Percentiles rank a stretch among this genome's conserved stretches.
Evolutionary conservation across 2,888 invertebrate species (phyloP).

Genomic region (Colostygia pectinataria): DNA sequence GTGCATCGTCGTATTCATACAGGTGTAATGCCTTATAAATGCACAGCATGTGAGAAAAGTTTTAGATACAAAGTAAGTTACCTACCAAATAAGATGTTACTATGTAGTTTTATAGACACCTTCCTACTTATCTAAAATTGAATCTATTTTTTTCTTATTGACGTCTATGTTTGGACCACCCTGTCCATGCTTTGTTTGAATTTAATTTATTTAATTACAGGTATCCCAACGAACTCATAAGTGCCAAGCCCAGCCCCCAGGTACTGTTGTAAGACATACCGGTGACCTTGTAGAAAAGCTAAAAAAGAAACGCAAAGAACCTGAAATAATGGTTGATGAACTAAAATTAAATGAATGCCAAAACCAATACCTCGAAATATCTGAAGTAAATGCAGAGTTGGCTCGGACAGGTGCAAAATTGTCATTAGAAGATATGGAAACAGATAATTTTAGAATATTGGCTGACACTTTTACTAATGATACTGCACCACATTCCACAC

Average conservation of each 20-base stretch:
- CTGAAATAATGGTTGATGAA: slow-evolving; percentile 18
- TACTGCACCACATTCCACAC: slow-evolving; percentile 21
- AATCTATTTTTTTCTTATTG: too few relatives aligned
- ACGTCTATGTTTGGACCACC: too few relatives aligned
- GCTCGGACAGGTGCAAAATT: slow-evolving; percentile 72
- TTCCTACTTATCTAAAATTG: too few relatives aligned
- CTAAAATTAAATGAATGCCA: slow-evolving; percentile 12
- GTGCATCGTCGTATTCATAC: slow-evolving; percentile 93
- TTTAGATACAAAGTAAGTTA: slow-evolving; percentile 90
- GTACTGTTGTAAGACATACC: slow-evolving; percentile 76
- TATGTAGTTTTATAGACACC: too few relatives aligned
- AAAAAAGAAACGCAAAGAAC: slow-evolving; percentile 61
- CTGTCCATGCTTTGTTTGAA: not conserved
- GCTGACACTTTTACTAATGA: slow-evolving; percentile 51
- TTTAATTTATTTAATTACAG: slow-evolving; percentile 55
- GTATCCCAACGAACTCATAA: slow-evolving; percentile 93
- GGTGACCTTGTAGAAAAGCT: slow-evolving; percentile 78
- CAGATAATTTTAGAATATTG: slow-evolving; percentile 68
- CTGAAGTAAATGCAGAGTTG: slow-evolving; percentile 70
- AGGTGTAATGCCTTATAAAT: slow-evolving; percentile 93
- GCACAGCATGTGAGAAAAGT: slow-evolving; percentile 89
- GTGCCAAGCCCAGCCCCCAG: slow-evolving; percentile 86
- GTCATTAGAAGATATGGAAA: slow-evolving; percentile 75
- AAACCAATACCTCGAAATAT: slow-evolving; percentile 52
- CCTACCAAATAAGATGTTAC: too few relatives aligned